phyloP scores from a whole-genome alignment of 1,140 invertebrate species.

The Atopsyche davidsoni region DNA sequence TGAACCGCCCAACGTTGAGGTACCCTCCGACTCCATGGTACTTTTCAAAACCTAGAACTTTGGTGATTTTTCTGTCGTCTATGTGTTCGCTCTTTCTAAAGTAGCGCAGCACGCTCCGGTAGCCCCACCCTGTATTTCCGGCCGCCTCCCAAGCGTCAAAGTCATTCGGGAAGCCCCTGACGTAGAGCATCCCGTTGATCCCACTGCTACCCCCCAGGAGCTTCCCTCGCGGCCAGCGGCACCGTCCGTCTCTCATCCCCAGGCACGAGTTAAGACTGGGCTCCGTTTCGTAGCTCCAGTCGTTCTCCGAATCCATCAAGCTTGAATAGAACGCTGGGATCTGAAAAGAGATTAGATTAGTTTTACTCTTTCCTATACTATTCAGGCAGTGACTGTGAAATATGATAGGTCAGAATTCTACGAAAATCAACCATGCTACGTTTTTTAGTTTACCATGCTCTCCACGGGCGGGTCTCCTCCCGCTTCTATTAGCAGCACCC shows the following conservation, averaged over 20 bases:
- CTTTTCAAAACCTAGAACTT: slow-evolving; percentile 21
- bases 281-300: slow-evolving; percentile 52
- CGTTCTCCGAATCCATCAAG: slow-evolving; percentile 33
- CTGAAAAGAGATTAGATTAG: neutral
- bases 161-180: slow-evolving; percentile 56
- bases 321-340: slow-evolving; percentile 9
- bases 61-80: slow-evolving; percentile 58
- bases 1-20: slow-evolving; percentile 63
- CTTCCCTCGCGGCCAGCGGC: slow-evolving; percentile 51
- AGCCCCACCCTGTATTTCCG: slow-evolving; percentile 45
- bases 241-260: slow-evolving; percentile 35
- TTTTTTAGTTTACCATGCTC: slow-evolving; percentile 32
- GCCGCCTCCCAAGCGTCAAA: slow-evolving; percentile 58
- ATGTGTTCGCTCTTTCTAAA: slow-evolving; percentile 52
- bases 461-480: slow-evolving; percentile 33
- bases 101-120: slow-evolving; percentile 41
- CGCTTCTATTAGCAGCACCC: slow-evolving; percentile 42
- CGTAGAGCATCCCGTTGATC: slow-evolving; percentile 63
- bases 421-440: too few relatives aligned
- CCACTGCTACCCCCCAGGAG: slow-evolving; percentile 56
- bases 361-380: slow-evolving; percentile 26
- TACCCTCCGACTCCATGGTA: slow-evolving; percentile 71
- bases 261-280: slow-evolving; percentile 43
- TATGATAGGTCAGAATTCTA: too few relatives aligned
- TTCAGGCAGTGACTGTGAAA: too few relatives aligned